Conservation (phyloP, 2,888 invertebrate species). For the Drosophila atripex region DNA sequence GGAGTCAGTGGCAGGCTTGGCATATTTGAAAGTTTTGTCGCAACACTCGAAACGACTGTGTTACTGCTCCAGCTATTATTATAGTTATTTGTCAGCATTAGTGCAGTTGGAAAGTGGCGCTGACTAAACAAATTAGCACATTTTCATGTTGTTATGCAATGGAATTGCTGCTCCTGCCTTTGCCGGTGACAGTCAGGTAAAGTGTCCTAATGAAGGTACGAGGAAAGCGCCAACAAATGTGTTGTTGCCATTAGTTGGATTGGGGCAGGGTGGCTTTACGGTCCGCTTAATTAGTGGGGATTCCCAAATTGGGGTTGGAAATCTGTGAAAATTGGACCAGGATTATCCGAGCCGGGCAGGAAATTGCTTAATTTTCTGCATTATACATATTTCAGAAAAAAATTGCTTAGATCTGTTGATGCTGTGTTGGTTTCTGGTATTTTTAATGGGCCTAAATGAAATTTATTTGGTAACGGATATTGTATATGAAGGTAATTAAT, state of each 20-base stretch:
- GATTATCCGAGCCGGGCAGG: not conserved
- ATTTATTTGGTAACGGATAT: not conserved
- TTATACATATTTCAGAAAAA: constrained; percentile 16
- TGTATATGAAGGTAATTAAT: not conserved
- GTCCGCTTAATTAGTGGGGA: not conserved
- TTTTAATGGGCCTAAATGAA: not conserved
- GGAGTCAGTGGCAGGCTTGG: constrained; percentile 44
- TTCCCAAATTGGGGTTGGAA: constrained; percentile 4
- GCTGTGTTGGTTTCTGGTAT: not conserved
- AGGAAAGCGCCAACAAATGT: constrained; percentile 30
- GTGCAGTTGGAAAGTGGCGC: constrained; percentile 44
- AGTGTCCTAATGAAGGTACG: constrained; percentile 39
- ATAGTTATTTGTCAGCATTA: constrained; percentile 54
- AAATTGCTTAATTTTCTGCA: not conserved
- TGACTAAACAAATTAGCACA: constrained; percentile 66
- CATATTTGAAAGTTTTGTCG: constrained; percentile 71
- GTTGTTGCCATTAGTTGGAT: constrained; percentile 25
- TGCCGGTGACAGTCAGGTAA: constrained; percentile 28
- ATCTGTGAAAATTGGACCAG: constrained; percentile 7
- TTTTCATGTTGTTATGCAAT: constrained; percentile 44
- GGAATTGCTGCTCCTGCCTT: constrained; percentile 20
- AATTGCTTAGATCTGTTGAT: not conserved
- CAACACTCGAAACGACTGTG: constrained; percentile 29
- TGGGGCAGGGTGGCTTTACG: constrained; percentile 4
- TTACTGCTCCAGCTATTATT: constrained; percentile 45